Evolutionary conservation across 2,888 invertebrate species (phyloP), one percentile per base, ranked within the genome.

Genomic region (Bombyx huttoni): DNA sequence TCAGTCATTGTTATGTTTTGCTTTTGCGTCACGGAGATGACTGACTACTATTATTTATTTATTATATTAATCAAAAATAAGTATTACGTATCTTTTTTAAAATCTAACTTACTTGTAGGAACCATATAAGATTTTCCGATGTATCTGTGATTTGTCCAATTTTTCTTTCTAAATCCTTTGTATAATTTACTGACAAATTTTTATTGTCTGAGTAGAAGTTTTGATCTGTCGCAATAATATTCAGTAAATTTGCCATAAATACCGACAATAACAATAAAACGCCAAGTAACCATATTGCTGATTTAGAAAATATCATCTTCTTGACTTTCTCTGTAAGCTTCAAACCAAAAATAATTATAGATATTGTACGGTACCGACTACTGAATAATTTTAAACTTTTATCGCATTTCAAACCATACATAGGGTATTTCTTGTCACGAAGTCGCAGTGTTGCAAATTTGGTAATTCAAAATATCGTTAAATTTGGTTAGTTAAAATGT

Each of bases 211-310:
- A 62, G 56, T 79, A 78, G 66, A 81, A 81, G 64, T 80, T 83
- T 58, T 86, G 81, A 65, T 92, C 91, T 49, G 92, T 91, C 59
- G 91, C 91, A 59, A 94, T 91, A 58, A 91, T 81, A 78, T 91
- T 92, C 50, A 92, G 86, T 56, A 94, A 89, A 84, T 92, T 92
- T 33, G 93, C 92, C 65, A 93, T 89, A 65, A 93, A 89, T 65
- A 94, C 89, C 51, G 93, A 93, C 50, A 92, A 76, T 63, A 93
- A 78, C 61, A 94, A 77, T 67, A 93, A 89, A 54, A 91, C 85
- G 68, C 91, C 84, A 55, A 94, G 71, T 54, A 92, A 69, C 56
- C 91, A 81, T 57, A 93, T 69, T 12, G 92, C 89, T 54, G 89
- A 87, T 79, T 91, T 92, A 45, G 92, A 89, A 63, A 92, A 84